phyloP scores from a whole-genome alignment of 2,888 invertebrate genomes.

The Phaedon cochleariae region DNA sequence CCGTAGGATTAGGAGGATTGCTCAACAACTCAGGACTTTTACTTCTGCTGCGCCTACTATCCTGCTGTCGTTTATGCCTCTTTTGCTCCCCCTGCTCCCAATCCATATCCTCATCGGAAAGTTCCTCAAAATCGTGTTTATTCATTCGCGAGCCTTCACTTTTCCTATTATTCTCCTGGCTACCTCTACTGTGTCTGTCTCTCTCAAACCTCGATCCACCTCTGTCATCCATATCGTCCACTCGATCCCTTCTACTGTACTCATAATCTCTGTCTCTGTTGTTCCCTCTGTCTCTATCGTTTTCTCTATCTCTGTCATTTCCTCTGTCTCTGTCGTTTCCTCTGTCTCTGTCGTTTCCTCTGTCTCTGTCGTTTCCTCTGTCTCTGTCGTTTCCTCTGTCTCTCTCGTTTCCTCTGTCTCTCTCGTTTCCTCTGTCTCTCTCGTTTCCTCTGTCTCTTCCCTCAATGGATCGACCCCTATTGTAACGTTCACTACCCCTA shows the following conservation, averaged over 20 bases:
- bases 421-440: background rate
- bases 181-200: conserved; percentile 14
- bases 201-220: conserved; percentile 10
- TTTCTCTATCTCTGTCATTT: no score
- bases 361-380: background rate
- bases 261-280: background rate
- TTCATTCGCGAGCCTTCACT: conserved; percentile 11
- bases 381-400: no score
- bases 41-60: conserved; percentile 22
- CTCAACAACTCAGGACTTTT: conserved; percentile 35
- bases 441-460: background rate
- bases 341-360: background rate
- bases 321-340: background rate
- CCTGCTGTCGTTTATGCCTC: conserved; percentile 24
- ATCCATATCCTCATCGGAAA: conserved; percentile 45
- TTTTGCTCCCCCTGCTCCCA: conserved; percentile 35
- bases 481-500: conserved; percentile 13
- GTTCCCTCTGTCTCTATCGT: background rate
- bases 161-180: conserved; percentile 3
- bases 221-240: conserved; percentile 2
- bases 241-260: conserved; percentile 1
- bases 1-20: conserved; percentile 39
- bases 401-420: conserved; percentile 1
- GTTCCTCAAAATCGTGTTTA: conserved; percentile 44
- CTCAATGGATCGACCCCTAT: conserved; percentile 18